Percentiles rank a stretch among this genome's conserved stretches.
These are phyloP conservation scores for Enteromius unitaeniatus DNA, from an alignment of 2,797 vertebrate genomes.

Conservation along the genomic window DNA sequence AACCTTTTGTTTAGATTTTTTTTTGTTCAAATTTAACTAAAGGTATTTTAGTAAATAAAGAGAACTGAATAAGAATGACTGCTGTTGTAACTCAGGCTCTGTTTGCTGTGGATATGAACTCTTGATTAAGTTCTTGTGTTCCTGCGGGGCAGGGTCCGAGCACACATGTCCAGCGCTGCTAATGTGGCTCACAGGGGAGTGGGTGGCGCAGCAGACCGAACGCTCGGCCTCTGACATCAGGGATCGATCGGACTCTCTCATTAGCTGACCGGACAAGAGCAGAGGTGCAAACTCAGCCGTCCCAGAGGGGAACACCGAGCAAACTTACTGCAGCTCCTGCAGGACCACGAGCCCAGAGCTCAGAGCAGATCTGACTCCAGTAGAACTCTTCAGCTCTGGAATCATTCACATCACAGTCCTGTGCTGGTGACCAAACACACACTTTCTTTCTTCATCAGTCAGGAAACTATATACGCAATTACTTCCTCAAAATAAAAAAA, in stretches of 20 bases:
- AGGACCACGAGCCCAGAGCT: neutral
- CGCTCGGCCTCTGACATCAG: constrained; percentile 76
- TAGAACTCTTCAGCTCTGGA: no score
- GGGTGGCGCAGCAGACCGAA: constrained; percentile 68
- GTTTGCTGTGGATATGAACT: constrained; percentile 31
- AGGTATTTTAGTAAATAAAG: neutral
- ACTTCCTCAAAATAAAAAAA: no score
- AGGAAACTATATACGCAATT: no score
- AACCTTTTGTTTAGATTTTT: neutral
- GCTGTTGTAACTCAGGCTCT: constrained; percentile 27
- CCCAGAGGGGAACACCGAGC: constrained; percentile 64
- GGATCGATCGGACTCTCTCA: constrained; percentile 77
- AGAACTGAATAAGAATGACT: neutral
- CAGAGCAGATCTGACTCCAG: no score
- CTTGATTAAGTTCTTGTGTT: constrained; percentile 48
- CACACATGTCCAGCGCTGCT: constrained; percentile 55
- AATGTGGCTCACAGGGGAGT: constrained; percentile 66
- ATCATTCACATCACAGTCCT: no score
- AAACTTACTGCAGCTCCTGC: constrained; percentile 28
- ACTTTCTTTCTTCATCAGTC: no score
- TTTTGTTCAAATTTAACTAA: no score
- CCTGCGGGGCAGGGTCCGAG: constrained; percentile 31
- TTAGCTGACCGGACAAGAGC: constrained; percentile 71
- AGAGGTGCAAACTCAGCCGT: constrained; percentile 70
- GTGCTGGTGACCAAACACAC: no score